Evolutionary conservation across 92 coral and sea anemone genomes (phyloP).

Genomic region (Phenganax stokvisi): DNA sequence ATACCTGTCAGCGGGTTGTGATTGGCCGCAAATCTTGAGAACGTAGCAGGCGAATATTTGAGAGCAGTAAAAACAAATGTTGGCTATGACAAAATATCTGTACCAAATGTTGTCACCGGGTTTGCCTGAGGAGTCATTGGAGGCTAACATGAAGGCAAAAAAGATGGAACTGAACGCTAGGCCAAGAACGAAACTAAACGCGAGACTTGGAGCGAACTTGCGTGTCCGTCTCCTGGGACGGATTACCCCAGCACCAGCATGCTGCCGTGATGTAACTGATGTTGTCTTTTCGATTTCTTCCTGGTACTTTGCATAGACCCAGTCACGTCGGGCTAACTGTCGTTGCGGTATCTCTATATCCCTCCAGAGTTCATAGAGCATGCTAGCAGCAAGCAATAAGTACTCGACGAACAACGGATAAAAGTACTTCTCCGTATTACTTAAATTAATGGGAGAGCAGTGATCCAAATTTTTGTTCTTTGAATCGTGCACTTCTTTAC

Average conservation of each 20-base stretch:
- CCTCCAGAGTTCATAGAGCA: constrained; percentile 35
- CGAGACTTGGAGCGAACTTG: constrained; percentile 18
- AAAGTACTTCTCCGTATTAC: constrained; percentile 5
- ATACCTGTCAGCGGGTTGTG: constrained; percentile 16
- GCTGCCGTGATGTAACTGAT: too few relatives aligned
- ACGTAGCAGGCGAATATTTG: constrained; percentile 24
- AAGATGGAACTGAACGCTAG: constrained; percentile 9
- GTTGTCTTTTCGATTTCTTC: neutral
- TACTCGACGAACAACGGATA: constrained; percentile 35
- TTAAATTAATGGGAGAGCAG: constrained; percentile 6
- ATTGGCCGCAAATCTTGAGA: constrained; percentile 20
- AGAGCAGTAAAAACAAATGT: constrained; percentile 19
- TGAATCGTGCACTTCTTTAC: constrained; percentile 6
- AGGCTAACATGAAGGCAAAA: constrained; percentile 21
- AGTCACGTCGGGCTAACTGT: neutral
- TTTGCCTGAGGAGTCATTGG: constrained; percentile 5
- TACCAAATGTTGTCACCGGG: neutral
- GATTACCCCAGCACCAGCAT: neutral
- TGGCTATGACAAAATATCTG: neutral
- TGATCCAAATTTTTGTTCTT: neutral
- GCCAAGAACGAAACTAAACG: constrained; percentile 26
- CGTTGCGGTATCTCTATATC: neutral
- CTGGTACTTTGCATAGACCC: neutral
- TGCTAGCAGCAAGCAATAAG: constrained; percentile 26
- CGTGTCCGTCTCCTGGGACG: constrained; percentile 17